Percentiles rank a stretch among this genome's conserved stretches.
Conservation (phyloP, 2,797 vertebrate genomes). For the Craterocephalus amniculus region DNA sequence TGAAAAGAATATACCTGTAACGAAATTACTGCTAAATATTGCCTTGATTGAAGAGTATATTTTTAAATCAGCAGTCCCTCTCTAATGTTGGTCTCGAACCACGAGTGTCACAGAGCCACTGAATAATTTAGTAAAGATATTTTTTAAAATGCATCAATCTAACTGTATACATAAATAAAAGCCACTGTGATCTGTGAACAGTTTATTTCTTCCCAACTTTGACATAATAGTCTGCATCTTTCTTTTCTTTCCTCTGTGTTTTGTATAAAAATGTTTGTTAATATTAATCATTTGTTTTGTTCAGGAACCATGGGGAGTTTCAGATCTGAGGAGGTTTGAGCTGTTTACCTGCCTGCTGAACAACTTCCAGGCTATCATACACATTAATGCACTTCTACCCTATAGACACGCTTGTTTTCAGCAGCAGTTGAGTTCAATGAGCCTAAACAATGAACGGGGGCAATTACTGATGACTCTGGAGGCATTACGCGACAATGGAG, state of each 20-base stretch:
- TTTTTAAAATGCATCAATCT: conserved; percentile 5
- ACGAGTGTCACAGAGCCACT: conserved; percentile 17
- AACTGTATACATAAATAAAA: not conserved
- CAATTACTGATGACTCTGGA: conserved; percentile 48
- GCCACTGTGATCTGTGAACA: conserved; percentile 17
- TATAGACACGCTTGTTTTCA: conserved; percentile 29
- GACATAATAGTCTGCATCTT: conserved; percentile 3
- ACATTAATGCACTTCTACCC: conserved; percentile 5
- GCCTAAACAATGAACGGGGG: conserved; percentile 35
- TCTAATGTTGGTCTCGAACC: no score
- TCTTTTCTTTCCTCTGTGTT: not conserved
- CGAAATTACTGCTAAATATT: no score
- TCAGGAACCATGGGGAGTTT: not conserved
- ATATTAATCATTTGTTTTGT: conserved; percentile 5
- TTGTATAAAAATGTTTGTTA: not conserved
- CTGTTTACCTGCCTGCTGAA: conserved; percentile 11
- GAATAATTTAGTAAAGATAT: no score
- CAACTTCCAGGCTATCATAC: conserved; percentile 13
- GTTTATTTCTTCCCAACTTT: conserved; percentile 18
- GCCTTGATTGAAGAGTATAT: no score
- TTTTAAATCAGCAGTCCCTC: no score
- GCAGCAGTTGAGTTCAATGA: conserved; percentile 21
- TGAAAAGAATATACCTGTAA: no score
- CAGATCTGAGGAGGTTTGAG: conserved; percentile 4
- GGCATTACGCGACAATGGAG: conserved; percentile 21